Evolutionary conservation across 2,888 invertebrate species (phyloP), one percentile per base, ranked within the genome.

Genomic region (Drosophila silvestris): DNA sequence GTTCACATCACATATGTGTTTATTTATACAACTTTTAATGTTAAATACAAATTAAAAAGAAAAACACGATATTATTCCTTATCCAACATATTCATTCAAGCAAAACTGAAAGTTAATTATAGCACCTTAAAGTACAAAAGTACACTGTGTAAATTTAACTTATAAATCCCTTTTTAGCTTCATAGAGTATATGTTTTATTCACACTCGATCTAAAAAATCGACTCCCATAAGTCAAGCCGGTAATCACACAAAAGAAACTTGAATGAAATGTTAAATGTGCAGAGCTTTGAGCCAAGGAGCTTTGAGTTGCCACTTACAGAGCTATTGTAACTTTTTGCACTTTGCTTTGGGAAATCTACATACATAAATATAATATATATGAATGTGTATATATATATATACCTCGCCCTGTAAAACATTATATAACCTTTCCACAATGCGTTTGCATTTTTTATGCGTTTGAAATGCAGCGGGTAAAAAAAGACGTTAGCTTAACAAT

Each of bases 401-500:
- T 37, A 12, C 26, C 1, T 10, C 7, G 30, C 37, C 22, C 53
- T 32, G 19, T 50, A 22, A n/a, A 47, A 35, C 50, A 61, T 70
- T 70, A 70, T 71, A 59, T 51, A 72, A 73, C 58, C 54, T 59
- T 68, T 61, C 28, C 39, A 14, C 14, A 32, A 39, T 62, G 50
- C 37, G 54, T 54, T 60, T 65, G 67, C 75, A 64, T 60, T 60
- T 75, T 64, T 37, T 53, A 70, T 73, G 70, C 79, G 76, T 79
- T 60, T 70, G 70, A 75, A 77, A 82, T 77, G 70, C 65, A 60
- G 30, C 19, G 16, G 32, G 30, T 37, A 41, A 65, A 52, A 58
- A 26, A 22, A 71, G 26, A 65, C 61, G 72, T 80, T 76, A 66
- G 74, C 81, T 84, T 70, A 80, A 86, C 84, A 86, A 84, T 81